These are phyloP conservation scores for Pasiphila rectangulata DNA, from an alignment of 2,888 invertebrate genomes.

Conservation along the genomic window DNA sequence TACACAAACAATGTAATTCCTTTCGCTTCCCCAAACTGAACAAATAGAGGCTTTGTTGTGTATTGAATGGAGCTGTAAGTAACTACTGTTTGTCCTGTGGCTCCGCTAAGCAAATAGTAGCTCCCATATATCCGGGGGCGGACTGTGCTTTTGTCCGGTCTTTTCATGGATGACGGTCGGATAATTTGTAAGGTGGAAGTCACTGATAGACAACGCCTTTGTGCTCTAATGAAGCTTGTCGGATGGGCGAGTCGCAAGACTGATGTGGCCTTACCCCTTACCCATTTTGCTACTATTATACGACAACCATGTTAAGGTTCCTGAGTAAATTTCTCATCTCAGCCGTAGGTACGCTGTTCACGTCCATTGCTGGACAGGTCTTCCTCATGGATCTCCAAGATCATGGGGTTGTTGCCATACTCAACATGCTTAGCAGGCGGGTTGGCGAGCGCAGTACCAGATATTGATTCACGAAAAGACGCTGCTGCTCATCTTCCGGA, in stretches of 20 bases:
- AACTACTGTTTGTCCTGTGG: conserved; percentile 16
- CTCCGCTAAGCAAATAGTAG: conserved; percentile 38
- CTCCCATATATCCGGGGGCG: conserved; percentile 39
- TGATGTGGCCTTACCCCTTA: conserved; percentile 66
- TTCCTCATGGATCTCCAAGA: too few species aligned
- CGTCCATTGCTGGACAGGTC: too few species aligned
- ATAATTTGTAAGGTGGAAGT: conserved; percentile 70
- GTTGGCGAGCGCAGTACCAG: too few species aligned
- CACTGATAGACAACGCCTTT: conserved; percentile 70
- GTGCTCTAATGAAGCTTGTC: conserved; percentile 73
- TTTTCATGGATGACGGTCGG: conserved; percentile 51
- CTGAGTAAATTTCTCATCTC: too few species aligned
- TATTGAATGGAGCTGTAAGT: conserved; percentile 33
- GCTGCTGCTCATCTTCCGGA: too few species aligned
- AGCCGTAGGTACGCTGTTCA: too few species aligned
- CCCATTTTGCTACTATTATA: too few species aligned
- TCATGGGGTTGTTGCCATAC: too few species aligned
- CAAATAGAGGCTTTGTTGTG: conserved; percentile 31
- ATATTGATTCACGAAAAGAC: too few species aligned
- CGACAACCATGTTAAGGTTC: too few species aligned
- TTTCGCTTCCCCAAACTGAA: conserved; percentile 21
- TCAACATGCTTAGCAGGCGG: too few species aligned
- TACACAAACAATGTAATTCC: conserved; percentile 22
- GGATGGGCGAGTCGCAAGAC: conserved; percentile 64
- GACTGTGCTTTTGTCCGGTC: conserved; percentile 50